Conservation (phyloP, 2,113 vertebrate genomes). For the Lota lota region DNA sequence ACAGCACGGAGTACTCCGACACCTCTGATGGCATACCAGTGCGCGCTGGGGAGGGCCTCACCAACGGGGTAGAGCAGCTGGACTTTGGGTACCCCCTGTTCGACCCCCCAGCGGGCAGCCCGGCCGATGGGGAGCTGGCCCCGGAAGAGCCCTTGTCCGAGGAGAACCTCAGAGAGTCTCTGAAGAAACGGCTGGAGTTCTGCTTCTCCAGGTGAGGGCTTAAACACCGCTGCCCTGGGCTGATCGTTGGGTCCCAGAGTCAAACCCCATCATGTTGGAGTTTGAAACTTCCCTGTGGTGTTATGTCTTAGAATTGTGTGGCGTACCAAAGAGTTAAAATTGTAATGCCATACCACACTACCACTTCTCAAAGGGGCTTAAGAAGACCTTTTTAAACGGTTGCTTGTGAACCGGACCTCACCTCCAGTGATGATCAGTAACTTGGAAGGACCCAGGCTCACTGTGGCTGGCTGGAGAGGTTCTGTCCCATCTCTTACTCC, state of each 20-base stretch:
- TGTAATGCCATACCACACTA: too few species aligned
- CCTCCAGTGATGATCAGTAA: constrained; percentile 78
- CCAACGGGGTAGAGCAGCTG: constrained; percentile 52
- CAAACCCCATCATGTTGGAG: too few species aligned
- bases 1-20: constrained; percentile 36
- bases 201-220: constrained; percentile 87
- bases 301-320: too few species aligned
- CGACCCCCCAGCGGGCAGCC: constrained; percentile 42
- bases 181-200: constrained; percentile 94
- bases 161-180: constrained; percentile 84
- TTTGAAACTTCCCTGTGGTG: too few species aligned
- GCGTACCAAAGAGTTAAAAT: too few species aligned
- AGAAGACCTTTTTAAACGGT: too few species aligned
- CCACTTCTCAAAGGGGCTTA: too few species aligned
- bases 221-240: too few species aligned
- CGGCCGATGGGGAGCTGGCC: constrained; percentile 68
- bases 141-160: constrained; percentile 72
- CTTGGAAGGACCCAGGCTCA: constrained; percentile 73
- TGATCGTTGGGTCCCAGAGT: too few species aligned
- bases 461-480: constrained; percentile 55
- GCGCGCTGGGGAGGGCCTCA: constrained; percentile 30
- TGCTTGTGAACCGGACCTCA: neutral
- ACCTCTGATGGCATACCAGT: constrained; percentile 31
- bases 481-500: constrained; percentile 8
- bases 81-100: constrained; percentile 55